Conservation (phyloP, 2,797 vertebrate species). For the Falco novaeseelandiae region DNA sequence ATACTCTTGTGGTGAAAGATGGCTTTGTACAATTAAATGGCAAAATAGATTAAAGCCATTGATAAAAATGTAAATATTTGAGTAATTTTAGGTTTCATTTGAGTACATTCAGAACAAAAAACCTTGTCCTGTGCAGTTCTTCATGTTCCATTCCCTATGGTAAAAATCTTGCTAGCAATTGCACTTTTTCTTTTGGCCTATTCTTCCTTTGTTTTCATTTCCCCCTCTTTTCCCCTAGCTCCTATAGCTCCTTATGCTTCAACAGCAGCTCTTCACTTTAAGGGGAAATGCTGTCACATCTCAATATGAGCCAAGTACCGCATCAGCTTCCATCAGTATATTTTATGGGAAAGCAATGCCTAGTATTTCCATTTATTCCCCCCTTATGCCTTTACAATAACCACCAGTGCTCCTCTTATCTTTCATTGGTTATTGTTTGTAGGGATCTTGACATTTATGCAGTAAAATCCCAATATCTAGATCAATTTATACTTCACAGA, state of each 20-base stretch:
- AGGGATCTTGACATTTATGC: background rate
- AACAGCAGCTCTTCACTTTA: background rate
- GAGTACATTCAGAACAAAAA: conserved; percentile 36
- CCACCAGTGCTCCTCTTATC: background rate
- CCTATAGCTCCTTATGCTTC: background rate
- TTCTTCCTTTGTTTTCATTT: background rate
- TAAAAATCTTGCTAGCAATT: background rate
- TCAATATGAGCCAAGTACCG: background rate
- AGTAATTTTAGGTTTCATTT: conserved; percentile 67
- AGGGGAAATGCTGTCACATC: background rate
- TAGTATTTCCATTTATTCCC: background rate
- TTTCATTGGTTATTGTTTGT: background rate
- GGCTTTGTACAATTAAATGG: conserved; percentile 56
- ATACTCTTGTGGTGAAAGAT: conserved; percentile 47
- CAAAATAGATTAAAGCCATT: conserved; percentile 67
- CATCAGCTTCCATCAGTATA: background rate
- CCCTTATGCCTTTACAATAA: background rate
- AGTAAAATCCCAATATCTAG: background rate
- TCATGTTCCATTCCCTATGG: conserved; percentile 5
- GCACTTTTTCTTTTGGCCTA: background rate
- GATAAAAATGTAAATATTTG: conserved; percentile 72
- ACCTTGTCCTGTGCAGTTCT: conserved; percentile 15
- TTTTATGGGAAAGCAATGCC: background rate
- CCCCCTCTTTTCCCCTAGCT: background rate
- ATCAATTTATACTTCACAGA: background rate